These are phyloP conservation scores for Sternarchorhynchus goeldii DNA, from an alignment of 2,797 vertebrate species.

Conservation along the genomic window DNA sequence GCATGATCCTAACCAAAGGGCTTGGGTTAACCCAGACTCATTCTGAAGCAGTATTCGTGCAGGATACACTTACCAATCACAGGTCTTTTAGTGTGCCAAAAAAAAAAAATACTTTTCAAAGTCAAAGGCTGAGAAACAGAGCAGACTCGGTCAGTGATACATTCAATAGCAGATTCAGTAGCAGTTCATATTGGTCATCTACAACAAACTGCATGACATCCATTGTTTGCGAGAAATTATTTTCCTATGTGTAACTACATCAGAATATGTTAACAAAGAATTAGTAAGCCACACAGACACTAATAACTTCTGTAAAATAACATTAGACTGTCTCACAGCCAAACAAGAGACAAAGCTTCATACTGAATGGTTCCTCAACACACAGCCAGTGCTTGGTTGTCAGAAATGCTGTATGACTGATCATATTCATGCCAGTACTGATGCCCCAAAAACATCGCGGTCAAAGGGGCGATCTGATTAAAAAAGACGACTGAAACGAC, in stretches of 20 bases:
- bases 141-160: neutral
- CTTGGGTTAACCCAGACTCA: slow-evolving; percentile 21
- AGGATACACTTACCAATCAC: neutral
- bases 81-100: neutral
- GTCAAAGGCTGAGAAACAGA: neutral
- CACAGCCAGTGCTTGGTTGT: too few relatives aligned
- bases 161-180: neutral
- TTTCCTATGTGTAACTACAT: neutral
- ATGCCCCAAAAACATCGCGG: too few relatives aligned
- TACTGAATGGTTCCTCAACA: neutral
- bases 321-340: neutral
- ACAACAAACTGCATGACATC: slow-evolving; percentile 1
- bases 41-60: neutral
- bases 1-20: slow-evolving; percentile 32
- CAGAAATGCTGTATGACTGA: too few relatives aligned
- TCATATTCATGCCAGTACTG: too few relatives aligned
- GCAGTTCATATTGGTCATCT: neutral
- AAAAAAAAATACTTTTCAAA: neutral
- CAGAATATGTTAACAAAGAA: neutral
- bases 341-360: neutral
- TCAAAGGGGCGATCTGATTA: neutral
- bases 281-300: neutral
- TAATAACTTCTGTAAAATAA: neutral
- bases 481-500: neutral
- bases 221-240: neutral